Evolutionary conservation across 2,113 vertebrate genomes (phyloP), one percentile per base, ranked within the genome.

Genomic region (Bubo scandiacus): DNA sequence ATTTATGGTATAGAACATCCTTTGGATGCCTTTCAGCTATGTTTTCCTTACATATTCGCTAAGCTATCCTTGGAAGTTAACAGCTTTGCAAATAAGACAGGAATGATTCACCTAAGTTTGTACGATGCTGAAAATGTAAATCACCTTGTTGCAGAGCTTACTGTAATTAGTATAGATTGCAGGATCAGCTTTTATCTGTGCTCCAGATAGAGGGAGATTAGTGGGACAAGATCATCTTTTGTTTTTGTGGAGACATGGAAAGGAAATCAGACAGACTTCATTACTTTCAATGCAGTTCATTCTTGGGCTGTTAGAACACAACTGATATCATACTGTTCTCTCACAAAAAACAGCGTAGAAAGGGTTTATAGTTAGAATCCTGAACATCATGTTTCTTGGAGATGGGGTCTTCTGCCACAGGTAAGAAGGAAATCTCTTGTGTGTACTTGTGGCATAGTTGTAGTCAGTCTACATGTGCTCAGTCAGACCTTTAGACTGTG

Each of bases 11-110:
- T 13, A 72, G 67, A 72, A 77, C 3, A 7, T 59, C 36, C 52
- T 93, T 75, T 83, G 86, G 75, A 89, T 91, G 42, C 38, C 59
- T 86, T 95, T 94, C 75, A 71, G 68, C n/a, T 73, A 3, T 86
- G 38, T 94, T 86, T 92, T 95, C 30, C 29, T 77, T 74, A 49
- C 26, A 52, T 87, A 27, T 61, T 84, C 3, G 2, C 43, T 89
- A 70, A 89, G 38, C 43, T 25, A 71, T 47, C 65, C 65, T 81
- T 66, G 63, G 57, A 83, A 83, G 45, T 92, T 88, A 92, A 45
- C 55, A 91, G 83, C 93, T 96, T 95, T 89, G 65, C 68, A 89
- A 91, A 92, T 59, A 91, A 67, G 59, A 71, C 12, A 34, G 57
- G 52, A 91, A 62, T 81, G 77, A 95, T 84, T 95, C 86, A 89